Base-by-base conservation (phyloP, 2,797 vertebrate genomes). In the Spheniscus humboldti region DNA sequence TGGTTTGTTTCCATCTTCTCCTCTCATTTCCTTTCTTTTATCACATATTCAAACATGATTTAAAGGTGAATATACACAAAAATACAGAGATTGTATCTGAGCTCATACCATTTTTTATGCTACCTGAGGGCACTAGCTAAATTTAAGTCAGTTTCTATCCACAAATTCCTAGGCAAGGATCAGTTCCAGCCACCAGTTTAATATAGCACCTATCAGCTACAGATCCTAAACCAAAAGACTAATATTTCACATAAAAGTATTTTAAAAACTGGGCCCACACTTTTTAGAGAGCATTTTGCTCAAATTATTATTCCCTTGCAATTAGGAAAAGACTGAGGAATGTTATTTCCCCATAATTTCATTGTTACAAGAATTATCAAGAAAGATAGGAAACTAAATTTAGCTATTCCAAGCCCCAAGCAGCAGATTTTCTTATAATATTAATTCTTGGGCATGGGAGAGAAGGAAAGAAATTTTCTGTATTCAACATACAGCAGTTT, bases 1-100 rank as follows among this genome's bases (percentile, higher is more conserved):
- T 73, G 67, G 78, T 86, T 94, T 96, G 82, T 96, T 96, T 97
- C 93, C 64, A 93, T 85, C 64, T 86, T 92, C 57, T 96, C 85
- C 94, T 95, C 92, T 94, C 80, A 71, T 93, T 97, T 97, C 84
- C 91, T 90, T 78, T 96, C 63, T 63, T 59, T 68, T 96, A 96
- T 77, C 84, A 93, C 57, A 69, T 66, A 91, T 71, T 79, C 77
- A 90, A 77, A 67, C 16, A 67, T 64, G 33, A 96, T 92, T 96
- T 90, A 91, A 86, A 78, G 25, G 39, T 72, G 30, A 86, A 60
- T 59, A 67, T 75, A 77, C 43, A 77, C 14, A 88, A 78, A 92
- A 82, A 47, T 50, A 66, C 6, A 50, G 16, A 63, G 45, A 75
- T 24, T 35, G 16, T 39, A 45, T 47, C 39, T 76, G 41, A 93